Percentiles rank a stretch among this genome's conserved stretches.
Conservation (phyloP, 1,140 invertebrate genomes). For the Ceratoteleas bidentatus region DNA sequence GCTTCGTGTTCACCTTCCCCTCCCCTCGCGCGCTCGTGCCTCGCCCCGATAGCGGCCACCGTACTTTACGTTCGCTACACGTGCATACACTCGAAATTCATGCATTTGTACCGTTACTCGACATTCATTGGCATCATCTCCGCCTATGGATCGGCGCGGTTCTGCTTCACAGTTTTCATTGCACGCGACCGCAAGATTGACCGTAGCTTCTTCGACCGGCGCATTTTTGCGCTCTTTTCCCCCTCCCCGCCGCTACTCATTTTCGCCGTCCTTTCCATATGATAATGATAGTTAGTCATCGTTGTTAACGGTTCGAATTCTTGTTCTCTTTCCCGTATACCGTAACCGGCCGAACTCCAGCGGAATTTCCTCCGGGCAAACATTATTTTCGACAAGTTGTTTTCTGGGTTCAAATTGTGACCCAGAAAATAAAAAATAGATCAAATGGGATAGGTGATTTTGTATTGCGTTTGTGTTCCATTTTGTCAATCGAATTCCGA, state of each 20-base stretch:
- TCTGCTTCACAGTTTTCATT: conserved; percentile 59
- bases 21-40: conserved; percentile 4
- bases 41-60: conserved; percentile 31
- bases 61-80: conserved; percentile 46
- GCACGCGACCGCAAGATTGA: conserved; percentile 59
- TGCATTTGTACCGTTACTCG: conserved; percentile 74
- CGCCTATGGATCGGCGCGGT: conserved; percentile 57
- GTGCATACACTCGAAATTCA: conserved; percentile 71
- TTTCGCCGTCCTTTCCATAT: conserved; percentile 23
- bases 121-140: conserved; percentile 76
- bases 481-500: no score
- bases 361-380: no score
- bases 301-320: conserved; percentile 12
- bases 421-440: no score
- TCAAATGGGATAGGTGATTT: no score
- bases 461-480: no score
- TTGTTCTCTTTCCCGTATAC: neutral
- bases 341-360: no score
- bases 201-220: conserved; percentile 41
- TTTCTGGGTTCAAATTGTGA: no score
- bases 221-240: conserved; percentile 41
- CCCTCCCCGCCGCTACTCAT: neutral
- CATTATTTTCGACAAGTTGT: neutral
- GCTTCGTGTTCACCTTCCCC: no score
- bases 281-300: conserved; percentile 38